These are phyloP conservation scores for Agrochola circellaris DNA, from an alignment of 2,888 invertebrate species.

Conservation along the genomic window DNA sequence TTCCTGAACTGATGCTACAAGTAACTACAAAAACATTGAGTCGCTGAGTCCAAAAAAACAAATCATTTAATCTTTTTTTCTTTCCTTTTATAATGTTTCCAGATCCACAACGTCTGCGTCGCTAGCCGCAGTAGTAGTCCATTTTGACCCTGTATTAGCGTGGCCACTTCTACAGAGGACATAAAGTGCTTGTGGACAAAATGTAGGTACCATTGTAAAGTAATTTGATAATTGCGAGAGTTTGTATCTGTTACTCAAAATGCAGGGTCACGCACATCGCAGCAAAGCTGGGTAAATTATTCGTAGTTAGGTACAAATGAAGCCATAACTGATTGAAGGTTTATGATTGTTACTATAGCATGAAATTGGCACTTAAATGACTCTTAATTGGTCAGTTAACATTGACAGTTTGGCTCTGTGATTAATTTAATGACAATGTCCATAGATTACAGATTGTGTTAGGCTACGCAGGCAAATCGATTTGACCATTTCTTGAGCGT, in stretches of 20 bases:
- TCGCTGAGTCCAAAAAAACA: no score
- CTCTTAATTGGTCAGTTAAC: neutral
- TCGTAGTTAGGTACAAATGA: neutral
- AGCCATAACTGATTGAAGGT: neutral
- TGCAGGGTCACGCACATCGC: neutral
- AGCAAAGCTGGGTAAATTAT: neutral
- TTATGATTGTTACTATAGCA: neutral
- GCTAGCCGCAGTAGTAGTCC: no score
- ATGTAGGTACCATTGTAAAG: no score
- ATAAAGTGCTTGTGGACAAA: no score
- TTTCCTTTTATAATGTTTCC: no score
- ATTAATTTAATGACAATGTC: neutral
- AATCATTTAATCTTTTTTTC: no score
- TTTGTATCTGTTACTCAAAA: neutral
- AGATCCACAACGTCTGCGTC: no score
- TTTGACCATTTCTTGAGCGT: neutral
- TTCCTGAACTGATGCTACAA: no score
- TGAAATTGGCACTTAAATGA: neutral
- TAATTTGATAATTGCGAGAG: neutral
- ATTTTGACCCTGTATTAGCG: no score
- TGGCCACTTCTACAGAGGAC: neutral
- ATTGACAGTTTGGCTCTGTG: neutral
- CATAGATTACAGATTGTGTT: no score
- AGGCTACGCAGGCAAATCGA: no score
- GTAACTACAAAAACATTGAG: no score